These are phyloP conservation scores for Novumbra hubbsi DNA, from an alignment of 2,797 vertebrate genomes.

Conservation along the genomic window DNA sequence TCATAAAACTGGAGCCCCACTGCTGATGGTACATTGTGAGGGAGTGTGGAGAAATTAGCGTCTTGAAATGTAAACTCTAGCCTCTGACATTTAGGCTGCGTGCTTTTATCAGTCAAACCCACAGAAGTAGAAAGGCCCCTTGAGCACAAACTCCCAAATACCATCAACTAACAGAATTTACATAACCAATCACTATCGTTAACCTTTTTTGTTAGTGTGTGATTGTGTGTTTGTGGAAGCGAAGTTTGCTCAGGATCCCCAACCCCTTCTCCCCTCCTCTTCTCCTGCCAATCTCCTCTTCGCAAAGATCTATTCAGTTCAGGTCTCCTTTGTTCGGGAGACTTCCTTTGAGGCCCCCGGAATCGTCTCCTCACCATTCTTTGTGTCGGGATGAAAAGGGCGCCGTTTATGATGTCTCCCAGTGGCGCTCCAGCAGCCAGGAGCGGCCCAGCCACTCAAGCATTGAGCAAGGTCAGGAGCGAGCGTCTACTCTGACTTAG, in stretches of 20 bases:
- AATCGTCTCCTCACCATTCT: slow-evolving; percentile 44
- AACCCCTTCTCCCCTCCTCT: not conserved
- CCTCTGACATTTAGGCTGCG: not conserved
- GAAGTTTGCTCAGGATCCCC: slow-evolving; percentile 3
- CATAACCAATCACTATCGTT: not conserved
- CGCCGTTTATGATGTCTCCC: slow-evolving; percentile 54
- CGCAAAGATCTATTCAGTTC: slow-evolving; percentile 36
- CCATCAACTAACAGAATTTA: not conserved
- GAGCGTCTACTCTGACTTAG: slow-evolving; percentile 32
- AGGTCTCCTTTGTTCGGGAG: slow-evolving; percentile 38
- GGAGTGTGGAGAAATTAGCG: not conserved
- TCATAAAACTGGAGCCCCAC: not conserved
- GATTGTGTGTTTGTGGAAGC: slow-evolving; percentile 4
- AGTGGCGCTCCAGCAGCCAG: slow-evolving; percentile 33
- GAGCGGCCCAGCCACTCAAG: slow-evolving; percentile 37
- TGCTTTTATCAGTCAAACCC: not conserved
- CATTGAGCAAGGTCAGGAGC: slow-evolving; percentile 39
- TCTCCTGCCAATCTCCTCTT: slow-evolving; percentile 18
- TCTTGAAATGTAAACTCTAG: not conserved
- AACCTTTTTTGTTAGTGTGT: not conserved
- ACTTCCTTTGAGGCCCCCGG: slow-evolving; percentile 46
- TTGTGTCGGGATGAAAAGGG: slow-evolving; percentile 57
- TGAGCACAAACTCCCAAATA: not conserved
- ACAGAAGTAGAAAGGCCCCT: not conserved
- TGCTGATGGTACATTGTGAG: not conserved